A percentile compares a stretch with the other conserved stretches of the same genome.
Evolutionary conservation across 2,797 vertebrate species (phyloP).

Genomic region (Hozukius guyotensis): DNA sequence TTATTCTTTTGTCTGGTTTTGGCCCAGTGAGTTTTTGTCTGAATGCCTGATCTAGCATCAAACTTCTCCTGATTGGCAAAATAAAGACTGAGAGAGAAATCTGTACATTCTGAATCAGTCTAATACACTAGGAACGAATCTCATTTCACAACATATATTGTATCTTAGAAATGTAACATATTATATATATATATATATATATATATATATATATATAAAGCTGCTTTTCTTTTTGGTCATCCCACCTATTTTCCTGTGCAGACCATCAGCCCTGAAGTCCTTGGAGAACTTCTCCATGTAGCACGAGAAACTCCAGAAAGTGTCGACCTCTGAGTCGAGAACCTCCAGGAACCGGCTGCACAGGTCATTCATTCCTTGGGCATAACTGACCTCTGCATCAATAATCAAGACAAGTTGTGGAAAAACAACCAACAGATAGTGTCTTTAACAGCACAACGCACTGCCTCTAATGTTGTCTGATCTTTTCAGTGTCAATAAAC

Average conservation of each 20-base stretch:
- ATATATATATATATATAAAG: background rate
- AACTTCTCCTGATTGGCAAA: background rate
- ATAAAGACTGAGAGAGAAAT: background rate
- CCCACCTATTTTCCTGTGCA: slow-evolving; percentile 86
- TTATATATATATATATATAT: too few species aligned
- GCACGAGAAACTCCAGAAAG: slow-evolving; percentile 87
- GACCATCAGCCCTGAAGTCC: slow-evolving; percentile 85
- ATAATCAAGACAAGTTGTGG: background rate
- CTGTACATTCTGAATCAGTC: background rate
- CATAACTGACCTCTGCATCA: slow-evolving; percentile 83
- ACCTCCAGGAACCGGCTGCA: slow-evolving; percentile 86
- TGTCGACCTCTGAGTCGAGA: slow-evolving; percentile 83
- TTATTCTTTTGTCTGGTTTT: background rate
- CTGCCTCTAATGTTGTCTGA: background rate
- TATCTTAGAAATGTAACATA: background rate
- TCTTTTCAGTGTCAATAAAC: background rate
- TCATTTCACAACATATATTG: background rate
- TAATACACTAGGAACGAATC: background rate
- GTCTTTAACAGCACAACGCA: background rate
- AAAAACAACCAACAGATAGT: slow-evolving; percentile 4
- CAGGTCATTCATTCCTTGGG: slow-evolving; percentile 85
- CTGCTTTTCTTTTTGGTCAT: background rate
- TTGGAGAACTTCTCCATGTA: slow-evolving; percentile 87
- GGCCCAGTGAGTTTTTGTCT: background rate
- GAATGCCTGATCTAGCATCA: background rate